A percentile compares a stretch with the other conserved stretches of the same genome.
These are phyloP conservation scores for Helicorthomorpha holstii DNA, from an alignment of 1,140 invertebrate species.

Conservation along the genomic window DNA sequence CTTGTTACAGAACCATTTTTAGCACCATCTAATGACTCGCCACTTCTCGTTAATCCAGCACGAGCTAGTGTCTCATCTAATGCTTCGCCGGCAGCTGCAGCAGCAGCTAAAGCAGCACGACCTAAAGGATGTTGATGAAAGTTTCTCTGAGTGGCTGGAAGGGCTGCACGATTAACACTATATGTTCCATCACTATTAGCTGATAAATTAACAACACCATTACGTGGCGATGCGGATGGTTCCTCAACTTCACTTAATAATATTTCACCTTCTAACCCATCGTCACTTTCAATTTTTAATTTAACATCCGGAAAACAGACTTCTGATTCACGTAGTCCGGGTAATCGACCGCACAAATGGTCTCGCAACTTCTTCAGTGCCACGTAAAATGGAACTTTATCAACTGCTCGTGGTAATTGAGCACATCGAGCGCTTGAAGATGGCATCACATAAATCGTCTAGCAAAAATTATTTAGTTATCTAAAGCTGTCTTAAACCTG, in stretches of 20 bases:
- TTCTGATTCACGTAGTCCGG: constrained; percentile 74
- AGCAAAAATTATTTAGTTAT: constrained; percentile 14
- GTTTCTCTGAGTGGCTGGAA: neutral
- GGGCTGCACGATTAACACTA: neutral
- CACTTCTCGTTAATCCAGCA: constrained; percentile 12
- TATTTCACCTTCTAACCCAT: constrained; percentile 10
- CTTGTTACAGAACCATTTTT: constrained; percentile 12
- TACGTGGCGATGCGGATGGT: constrained; percentile 7
- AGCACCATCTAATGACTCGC: constrained; percentile 14
- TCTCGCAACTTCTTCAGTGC: constrained; percentile 88
- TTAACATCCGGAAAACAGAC: constrained; percentile 53
- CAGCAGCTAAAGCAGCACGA: neutral
- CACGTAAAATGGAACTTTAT: constrained; percentile 93
- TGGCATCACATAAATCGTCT: constrained; percentile 98
- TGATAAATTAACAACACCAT: constrained; percentile 22
- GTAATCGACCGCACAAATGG: constrained; percentile 76
- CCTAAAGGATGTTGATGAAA: neutral
- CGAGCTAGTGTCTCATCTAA: constrained; percentile 4
- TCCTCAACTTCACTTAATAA: constrained; percentile 9
- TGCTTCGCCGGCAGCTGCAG: constrained; percentile 6
- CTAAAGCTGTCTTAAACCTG: neutral
- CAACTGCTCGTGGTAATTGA: constrained; percentile 80
- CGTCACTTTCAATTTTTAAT: constrained; percentile 13
- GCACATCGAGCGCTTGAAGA: constrained; percentile 91
- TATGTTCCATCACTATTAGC: neutral